A percentile compares a stretch with the other conserved stretches of the same genome.
Evolutionary conservation across 2,888 invertebrate genomes (phyloP).

Genomic region (Trypoxylon attenuatum): DNA sequence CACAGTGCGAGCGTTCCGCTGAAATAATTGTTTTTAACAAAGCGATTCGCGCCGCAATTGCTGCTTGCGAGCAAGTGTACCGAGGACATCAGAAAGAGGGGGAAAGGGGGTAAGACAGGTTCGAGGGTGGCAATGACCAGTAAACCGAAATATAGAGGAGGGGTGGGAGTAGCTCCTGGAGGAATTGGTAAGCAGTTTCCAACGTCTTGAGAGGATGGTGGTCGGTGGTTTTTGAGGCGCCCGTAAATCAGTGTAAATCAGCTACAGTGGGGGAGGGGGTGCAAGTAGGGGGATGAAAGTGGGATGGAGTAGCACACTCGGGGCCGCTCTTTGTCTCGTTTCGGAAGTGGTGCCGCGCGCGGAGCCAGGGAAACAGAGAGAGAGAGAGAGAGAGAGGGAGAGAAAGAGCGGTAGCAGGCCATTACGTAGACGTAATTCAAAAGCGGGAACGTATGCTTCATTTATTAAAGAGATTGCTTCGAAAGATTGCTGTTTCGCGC

Average conservation of each 20-base stretch:
- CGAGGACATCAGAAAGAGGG: too few relatives aligned
- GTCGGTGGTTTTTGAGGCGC: too few relatives aligned
- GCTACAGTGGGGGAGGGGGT: too few relatives aligned
- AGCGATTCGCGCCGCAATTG: background rate
- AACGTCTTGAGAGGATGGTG: background rate
- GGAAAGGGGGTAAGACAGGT: too few relatives aligned
- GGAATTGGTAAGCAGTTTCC: conserved; percentile 8
- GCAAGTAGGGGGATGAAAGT: too few relatives aligned
- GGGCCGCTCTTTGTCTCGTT: conserved; percentile 37
- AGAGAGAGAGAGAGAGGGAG: conserved; percentile 27
- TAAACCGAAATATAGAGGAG: too few relatives aligned
- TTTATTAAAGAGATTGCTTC: conserved; percentile 72
- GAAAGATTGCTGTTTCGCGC: conserved; percentile 72
- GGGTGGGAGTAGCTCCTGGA: too few relatives aligned
- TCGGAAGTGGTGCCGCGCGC: conserved; percentile 42
- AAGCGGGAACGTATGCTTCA: conserved; percentile 67
- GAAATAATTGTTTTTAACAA: background rate
- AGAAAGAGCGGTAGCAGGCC: conserved; percentile 49
- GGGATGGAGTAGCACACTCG: conserved; percentile 25
- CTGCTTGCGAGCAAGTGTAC: too few relatives aligned
- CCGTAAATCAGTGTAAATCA: conserved; percentile 40
- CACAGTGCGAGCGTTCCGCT: background rate
- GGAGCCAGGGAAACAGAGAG: conserved; percentile 4
- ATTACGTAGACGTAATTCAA: conserved; percentile 66
- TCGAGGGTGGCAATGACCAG: too few relatives aligned